phyloP scores from a whole-genome alignment of 1,140 invertebrate species.

The Trichonephila clavipes region DNA sequence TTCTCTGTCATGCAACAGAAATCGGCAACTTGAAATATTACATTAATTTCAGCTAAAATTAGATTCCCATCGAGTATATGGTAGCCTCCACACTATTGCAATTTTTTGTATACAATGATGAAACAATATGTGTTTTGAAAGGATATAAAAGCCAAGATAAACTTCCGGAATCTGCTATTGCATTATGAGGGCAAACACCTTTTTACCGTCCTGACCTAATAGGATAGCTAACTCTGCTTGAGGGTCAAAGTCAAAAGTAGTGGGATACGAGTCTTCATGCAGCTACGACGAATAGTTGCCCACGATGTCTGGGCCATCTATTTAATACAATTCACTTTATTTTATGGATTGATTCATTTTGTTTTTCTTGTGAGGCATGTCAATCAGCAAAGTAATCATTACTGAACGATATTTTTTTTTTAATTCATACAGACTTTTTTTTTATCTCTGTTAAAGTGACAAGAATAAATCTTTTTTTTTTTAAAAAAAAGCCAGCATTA shows the following conservation, averaged over 20 bases:
- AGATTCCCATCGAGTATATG: no score
- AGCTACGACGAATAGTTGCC: neutral
- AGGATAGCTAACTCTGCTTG: neutral
- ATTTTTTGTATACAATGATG: neutral
- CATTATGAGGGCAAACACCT: neutral
- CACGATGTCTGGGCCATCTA: neutral
- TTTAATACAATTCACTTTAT: neutral
- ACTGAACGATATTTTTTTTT: no score
- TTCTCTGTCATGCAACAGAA: no score
- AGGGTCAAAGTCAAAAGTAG: neutral
- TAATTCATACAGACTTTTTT: no score
- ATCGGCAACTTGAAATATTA: no score
- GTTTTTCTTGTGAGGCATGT: neutral
- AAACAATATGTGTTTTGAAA: neutral
- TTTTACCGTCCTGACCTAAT: conserved; percentile 30
- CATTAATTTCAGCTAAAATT: no score
- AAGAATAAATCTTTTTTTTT: no score
- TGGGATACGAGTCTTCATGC: neutral
- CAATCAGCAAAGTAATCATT: neutral
- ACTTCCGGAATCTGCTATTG: neutral
- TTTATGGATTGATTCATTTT: neutral
- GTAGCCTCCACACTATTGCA: no score
- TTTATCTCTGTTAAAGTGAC: no score
- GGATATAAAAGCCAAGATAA: neutral
- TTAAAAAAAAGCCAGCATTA: no score